Evolutionary conservation across 2,113 vertebrate genomes (phyloP), one percentile per base, ranked within the genome.

Genomic region (Jaculus jaculus): DNA sequence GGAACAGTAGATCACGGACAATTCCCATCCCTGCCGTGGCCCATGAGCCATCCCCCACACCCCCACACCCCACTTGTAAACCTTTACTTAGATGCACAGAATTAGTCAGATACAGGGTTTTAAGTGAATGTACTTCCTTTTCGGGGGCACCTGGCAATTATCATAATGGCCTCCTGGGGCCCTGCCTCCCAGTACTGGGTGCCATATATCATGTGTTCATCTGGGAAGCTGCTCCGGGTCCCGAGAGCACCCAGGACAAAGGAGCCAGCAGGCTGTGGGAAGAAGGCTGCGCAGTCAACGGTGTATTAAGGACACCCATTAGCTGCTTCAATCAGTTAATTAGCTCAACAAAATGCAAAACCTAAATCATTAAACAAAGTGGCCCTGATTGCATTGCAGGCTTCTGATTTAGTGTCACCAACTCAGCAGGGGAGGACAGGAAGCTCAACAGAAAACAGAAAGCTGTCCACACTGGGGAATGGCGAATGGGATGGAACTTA

Each of bases 261-360:
- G 97, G 94, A 97, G 92, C 96, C 96, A 94, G 97, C 94, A 97
- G 94, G 61, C 95, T 92, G 90, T 84, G 60, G 20, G 87, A 94
- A 96, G 96, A 87, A 93, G 94, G 92, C 92, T 96, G 96, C 96
- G 97, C 96, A 93, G 94, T 96, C 95, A 97, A 96, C 97, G 96
- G 94, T 97, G 93, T 96, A 97, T 96, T 93, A 94, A 91, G 96
- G 92, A 90, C 94, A 94, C 87, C 73, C 87, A 96, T 97, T 97
- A 97, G 95, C 94, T 97, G 96, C 97, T 93, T 97, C 98, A 97
- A 97, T 98, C 97, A 97, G 96, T 94, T 98, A 98, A 97, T 98
- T 97, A 97, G 98, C 97, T 97, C 96, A 97, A 97, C 97, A 98
- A 47, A 97, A 98, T 95, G 96, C 96, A 98, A 97, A 94, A 95